A percentile compares a stretch with the other conserved stretches of the same genome.
phyloP scores from a whole-genome alignment of 1,140 invertebrate genomes.

The Drosophila punjabiensis region DNA sequence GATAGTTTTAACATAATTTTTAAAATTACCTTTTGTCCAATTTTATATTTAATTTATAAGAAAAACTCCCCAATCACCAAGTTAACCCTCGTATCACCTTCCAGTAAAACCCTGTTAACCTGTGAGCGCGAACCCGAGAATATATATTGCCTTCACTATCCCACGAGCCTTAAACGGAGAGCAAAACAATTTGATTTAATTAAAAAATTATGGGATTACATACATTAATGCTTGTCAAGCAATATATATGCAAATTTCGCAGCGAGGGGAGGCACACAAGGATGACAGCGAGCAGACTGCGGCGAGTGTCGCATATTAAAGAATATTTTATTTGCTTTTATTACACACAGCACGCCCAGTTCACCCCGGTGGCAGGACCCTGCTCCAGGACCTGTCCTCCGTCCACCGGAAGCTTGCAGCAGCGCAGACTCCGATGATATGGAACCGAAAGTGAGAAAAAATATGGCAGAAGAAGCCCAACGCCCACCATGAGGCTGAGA shows the following conservation, averaged over 20 bases:
- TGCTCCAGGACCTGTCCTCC: neutral
- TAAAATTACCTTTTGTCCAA: no score
- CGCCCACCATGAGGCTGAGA: conserved; percentile 72
- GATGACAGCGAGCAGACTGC: conserved; percentile 51
- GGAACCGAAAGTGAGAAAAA: conserved; percentile 47
- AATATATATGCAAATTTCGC: conserved; percentile 82
- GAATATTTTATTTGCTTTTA: conserved; percentile 84
- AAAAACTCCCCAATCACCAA: neutral
- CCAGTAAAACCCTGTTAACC: neutral
- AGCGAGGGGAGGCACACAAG: conserved; percentile 31
- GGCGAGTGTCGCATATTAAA: conserved; percentile 83
- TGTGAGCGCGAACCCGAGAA: neutral
- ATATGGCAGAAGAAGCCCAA: conserved; percentile 25
- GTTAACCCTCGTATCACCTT: neutral
- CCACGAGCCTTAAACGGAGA: conserved; percentile 40
- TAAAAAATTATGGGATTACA: conserved; percentile 85
- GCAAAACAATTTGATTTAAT: conserved; percentile 83
- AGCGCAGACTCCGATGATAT: conserved; percentile 67
- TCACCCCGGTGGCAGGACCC: conserved; percentile 48
- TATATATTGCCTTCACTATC: conserved; percentile 23
- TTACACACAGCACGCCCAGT: conserved; percentile 76
- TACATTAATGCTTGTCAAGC: conserved; percentile 82
- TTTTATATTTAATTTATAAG: neutral
- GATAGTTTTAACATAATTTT: no score
- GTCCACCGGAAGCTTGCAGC: conserved; percentile 76